phyloP scores from a whole-genome alignment of 92 coral and sea anemone species.

The Blastomussa wellsi region DNA sequence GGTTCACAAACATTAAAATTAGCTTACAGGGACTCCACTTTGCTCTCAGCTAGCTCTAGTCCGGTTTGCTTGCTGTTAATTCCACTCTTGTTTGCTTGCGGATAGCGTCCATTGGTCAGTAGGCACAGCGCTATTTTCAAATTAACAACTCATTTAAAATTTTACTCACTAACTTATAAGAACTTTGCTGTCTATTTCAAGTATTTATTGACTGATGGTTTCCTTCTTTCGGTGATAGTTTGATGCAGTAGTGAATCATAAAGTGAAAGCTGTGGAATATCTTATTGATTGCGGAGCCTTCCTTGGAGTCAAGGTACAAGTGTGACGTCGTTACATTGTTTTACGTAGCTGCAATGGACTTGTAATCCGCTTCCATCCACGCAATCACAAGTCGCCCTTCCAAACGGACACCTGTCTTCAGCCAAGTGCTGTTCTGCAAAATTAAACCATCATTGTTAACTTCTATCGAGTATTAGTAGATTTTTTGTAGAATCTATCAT shows the following conservation, averaged over 20 bases:
- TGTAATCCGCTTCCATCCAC: not conserved
- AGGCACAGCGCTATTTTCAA: too few relatives aligned
- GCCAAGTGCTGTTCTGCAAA: not conserved
- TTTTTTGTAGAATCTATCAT: not conserved
- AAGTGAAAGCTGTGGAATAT: constrained; percentile 74
- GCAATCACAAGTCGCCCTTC: not conserved
- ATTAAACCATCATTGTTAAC: too few relatives aligned
- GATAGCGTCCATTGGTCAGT: too few relatives aligned
- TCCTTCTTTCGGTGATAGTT: constrained; percentile 48
- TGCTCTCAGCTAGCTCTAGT: too few relatives aligned
- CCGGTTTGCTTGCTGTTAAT: too few relatives aligned
- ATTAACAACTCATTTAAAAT: too few relatives aligned
- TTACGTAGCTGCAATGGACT: too few relatives aligned
- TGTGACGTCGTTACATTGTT: not conserved
- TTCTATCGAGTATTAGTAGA: not conserved
- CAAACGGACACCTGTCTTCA: not conserved
- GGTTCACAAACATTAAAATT: too few relatives aligned
- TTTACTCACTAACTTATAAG: too few relatives aligned
- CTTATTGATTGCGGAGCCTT: constrained; percentile 75
- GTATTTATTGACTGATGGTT: not conserved
- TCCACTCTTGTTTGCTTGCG: too few relatives aligned
- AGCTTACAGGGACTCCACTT: too few relatives aligned
- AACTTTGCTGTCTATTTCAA: not conserved
- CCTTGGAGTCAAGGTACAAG: constrained; percentile 58
- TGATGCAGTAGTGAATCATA: constrained; percentile 84